Evolutionary conservation across 2,797 vertebrate species (phyloP).

Genomic region (Enteromius trimaculatus): DNA sequence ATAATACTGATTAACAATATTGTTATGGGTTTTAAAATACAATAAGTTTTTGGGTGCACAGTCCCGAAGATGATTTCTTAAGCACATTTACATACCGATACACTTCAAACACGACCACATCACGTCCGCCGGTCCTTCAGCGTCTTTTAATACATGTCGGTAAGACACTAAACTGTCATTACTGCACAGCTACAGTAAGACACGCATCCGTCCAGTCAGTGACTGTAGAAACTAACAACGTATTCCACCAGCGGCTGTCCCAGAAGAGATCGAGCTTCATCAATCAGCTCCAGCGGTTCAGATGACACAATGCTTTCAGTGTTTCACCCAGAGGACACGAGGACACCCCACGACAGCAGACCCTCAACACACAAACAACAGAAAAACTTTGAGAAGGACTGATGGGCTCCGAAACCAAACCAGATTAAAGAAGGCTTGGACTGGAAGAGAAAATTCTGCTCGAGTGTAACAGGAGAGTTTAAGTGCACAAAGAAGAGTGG

Average conservation of each 20-base stretch:
- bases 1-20: neutral
- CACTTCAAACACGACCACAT: constrained; percentile 30
- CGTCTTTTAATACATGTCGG: neutral
- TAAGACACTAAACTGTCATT: constrained; percentile 50
- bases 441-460: neutral
- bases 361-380: constrained; percentile 53
- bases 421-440: constrained; percentile 41
- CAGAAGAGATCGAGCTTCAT: constrained; percentile 67
- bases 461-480: constrained; percentile 43
- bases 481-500: constrained; percentile 41
- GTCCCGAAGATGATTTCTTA: constrained; percentile 44
- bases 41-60: constrained; percentile 27
- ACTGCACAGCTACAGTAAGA: constrained; percentile 66
- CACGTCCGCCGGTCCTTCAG: neutral
- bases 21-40: neutral
- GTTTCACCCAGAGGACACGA: constrained; percentile 68
- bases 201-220: constrained; percentile 55
- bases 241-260: constrained; percentile 72
- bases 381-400: constrained; percentile 34
- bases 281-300: constrained; percentile 69
- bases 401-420: constrained; percentile 7
- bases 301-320: constrained; percentile 76
- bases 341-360: constrained; percentile 46
- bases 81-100: constrained; percentile 19
- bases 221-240: constrained; percentile 58